phyloP scores from a whole-genome alignment of 2,113 vertebrate species.

The Chionodraco myersi region DNA sequence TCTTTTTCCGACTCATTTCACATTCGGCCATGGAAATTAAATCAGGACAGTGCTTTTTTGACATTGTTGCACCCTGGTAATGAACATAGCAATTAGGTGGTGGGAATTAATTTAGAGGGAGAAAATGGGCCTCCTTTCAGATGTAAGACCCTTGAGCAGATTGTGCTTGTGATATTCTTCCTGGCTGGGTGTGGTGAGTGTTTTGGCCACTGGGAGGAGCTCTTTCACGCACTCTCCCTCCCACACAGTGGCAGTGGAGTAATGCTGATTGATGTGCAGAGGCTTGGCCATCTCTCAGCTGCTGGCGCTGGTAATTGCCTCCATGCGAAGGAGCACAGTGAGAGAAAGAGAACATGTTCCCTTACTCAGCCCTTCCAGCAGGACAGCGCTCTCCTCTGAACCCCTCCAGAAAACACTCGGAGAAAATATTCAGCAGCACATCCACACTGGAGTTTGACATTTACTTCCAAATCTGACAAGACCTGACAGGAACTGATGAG shows the following conservation, averaged over 20 bases:
- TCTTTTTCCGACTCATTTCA: slow-evolving; percentile 78
- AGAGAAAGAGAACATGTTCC: slow-evolving; percentile 64
- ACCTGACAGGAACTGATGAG: slow-evolving; percentile 52
- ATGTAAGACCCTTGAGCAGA: slow-evolving; percentile 43
- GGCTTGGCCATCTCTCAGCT: slow-evolving; percentile 72
- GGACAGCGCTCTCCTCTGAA: slow-evolving; percentile 41
- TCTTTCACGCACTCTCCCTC: slow-evolving; percentile 41
- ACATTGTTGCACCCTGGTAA: slow-evolving; percentile 71
- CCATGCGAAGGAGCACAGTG: slow-evolving; percentile 60
- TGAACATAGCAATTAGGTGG: slow-evolving; percentile 72
- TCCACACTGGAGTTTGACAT: slow-evolving; percentile 50
- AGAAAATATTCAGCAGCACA: slow-evolving; percentile 26
- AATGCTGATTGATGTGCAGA: slow-evolving; percentile 79
- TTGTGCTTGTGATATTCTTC: slow-evolving; percentile 25
- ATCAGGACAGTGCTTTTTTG: slow-evolving; percentile 66
- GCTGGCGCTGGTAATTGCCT: slow-evolving; percentile 80
- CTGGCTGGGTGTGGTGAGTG: slow-evolving; percentile 8
- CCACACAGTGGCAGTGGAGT: slow-evolving; percentile 40
- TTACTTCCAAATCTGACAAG: slow-evolving; percentile 45
- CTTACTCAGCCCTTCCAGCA: slow-evolving; percentile 52
- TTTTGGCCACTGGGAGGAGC: slow-evolving; percentile 67
- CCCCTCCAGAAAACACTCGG: slow-evolving; percentile 33
- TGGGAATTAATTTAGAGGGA: slow-evolving; percentile 63
- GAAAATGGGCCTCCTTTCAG: slow-evolving; percentile 29
- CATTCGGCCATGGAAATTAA: slow-evolving; percentile 73